phyloP scores from a whole-genome alignment of 2,888 invertebrate species.

The Tenthredo amoena region DNA sequence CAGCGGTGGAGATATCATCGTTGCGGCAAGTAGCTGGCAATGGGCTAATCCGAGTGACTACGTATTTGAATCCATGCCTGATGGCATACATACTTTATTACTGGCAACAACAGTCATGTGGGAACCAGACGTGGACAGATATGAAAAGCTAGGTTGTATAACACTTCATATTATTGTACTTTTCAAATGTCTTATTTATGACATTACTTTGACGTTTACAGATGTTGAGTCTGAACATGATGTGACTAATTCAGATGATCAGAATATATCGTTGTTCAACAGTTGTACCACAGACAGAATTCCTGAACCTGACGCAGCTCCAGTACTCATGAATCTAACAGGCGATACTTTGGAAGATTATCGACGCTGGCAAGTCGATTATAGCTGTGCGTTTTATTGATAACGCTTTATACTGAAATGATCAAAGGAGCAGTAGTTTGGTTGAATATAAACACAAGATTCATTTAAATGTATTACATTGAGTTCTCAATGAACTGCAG shows the following conservation, averaged over 20 bases:
- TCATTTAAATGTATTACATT: neutral
- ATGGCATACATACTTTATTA: conserved; percentile 79
- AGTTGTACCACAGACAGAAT: conserved; percentile 48
- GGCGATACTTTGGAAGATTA: conserved; percentile 41
- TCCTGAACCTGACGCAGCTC: conserved; percentile 50
- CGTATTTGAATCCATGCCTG: conserved; percentile 79
- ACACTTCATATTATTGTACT: neutral
- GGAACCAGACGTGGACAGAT: conserved; percentile 65
- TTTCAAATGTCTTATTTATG: neutral
- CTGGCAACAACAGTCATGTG: conserved; percentile 68
- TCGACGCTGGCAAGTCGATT: conserved; percentile 63
- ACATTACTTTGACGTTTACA: neutral
- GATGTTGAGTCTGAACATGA: conserved; percentile 32
- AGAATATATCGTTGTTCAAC: conserved; percentile 25
- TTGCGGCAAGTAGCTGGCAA: conserved; percentile 82
- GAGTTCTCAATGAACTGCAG: neutral
- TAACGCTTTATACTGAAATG: neutral
- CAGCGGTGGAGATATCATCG: conserved; percentile 83
- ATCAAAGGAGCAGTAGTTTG: neutral
- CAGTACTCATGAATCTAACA: conserved; percentile 51
- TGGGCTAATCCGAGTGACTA: conserved; percentile 83
- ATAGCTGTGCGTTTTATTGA: conserved; percentile 65
- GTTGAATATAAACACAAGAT: neutral
- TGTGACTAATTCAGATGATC: neutral
- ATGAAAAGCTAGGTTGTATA: conserved; percentile 47